phyloP scores from a whole-genome alignment of 2,888 invertebrate genomes.

The Clunio marinus region DNA sequence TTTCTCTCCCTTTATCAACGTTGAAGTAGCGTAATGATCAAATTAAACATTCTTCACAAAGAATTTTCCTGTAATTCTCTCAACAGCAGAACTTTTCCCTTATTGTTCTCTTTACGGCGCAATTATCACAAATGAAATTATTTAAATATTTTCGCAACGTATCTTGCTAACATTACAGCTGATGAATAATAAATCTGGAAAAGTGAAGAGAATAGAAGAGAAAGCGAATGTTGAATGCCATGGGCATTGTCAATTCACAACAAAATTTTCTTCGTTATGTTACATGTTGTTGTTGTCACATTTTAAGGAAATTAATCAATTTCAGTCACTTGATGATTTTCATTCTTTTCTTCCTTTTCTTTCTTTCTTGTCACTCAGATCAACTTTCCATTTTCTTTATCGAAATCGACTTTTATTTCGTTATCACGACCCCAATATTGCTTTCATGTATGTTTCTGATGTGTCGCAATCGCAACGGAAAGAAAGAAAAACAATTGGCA shows the following conservation, averaged over 20 bases:
- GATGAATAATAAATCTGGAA: constrained; percentile 20
- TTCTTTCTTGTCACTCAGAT: background rate
- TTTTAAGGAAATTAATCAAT: constrained; percentile 17
- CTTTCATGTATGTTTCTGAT: background rate
- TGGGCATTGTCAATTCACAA: constrained; percentile 15
- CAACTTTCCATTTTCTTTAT: no score
- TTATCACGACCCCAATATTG: no score
- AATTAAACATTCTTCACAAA: constrained; percentile 8
- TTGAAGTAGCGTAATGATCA: constrained; percentile 3
- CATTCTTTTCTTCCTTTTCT: background rate
- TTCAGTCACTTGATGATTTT: no score
- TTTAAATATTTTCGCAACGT: constrained; percentile 20
- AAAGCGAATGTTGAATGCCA: background rate
- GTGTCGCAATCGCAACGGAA: no score
- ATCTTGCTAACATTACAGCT: constrained; percentile 4
- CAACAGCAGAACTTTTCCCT: background rate
- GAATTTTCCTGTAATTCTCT: constrained; percentile 7
- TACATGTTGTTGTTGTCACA: background rate
- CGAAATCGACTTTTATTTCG: no score
- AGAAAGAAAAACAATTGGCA: constrained; percentile 14
- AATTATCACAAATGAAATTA: constrained; percentile 20
- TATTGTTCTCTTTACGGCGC: background rate
- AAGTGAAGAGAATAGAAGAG: background rate
- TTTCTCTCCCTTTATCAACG: constrained; percentile 15
- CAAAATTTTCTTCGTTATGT: background rate